A percentile compares a stretch with the other conserved stretches of the same genome.
phyloP scores from a whole-genome alignment of 2,797 vertebrate species.

The Arremon aurantiirostris region DNA sequence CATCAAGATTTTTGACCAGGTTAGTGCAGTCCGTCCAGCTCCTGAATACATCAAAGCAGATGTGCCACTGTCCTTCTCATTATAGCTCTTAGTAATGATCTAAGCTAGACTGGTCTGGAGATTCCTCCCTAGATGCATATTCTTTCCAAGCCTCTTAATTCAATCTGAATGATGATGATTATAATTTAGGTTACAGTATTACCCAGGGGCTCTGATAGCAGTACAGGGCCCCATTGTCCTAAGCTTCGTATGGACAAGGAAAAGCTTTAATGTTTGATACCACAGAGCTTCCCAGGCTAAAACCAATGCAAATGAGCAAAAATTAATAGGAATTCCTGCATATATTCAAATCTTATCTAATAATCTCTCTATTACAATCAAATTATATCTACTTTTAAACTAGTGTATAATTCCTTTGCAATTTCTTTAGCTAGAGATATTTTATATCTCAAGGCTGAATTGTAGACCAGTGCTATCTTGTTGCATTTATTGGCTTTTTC shows the following conservation, averaged over 20 bases:
- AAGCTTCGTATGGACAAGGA: neutral
- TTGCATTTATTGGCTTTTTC: neutral
- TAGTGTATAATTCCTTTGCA: neutral
- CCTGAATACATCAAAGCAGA: constrained; percentile 34
- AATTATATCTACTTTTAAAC: neutral
- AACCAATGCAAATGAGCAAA: neutral
- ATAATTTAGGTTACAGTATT: constrained; percentile 50
- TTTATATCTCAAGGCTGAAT: neutral
- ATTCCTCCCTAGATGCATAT: constrained; percentile 39
- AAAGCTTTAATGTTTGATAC: neutral
- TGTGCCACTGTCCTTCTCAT: constrained; percentile 31
- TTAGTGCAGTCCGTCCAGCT: neutral
- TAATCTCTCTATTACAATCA: neutral
- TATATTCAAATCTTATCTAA: neutral
- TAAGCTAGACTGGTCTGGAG: neutral
- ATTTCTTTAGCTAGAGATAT: neutral
- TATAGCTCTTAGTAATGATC: constrained; percentile 28
- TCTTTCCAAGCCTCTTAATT: constrained; percentile 52
- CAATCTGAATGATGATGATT: constrained; percentile 50
- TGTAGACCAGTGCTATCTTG: neutral
- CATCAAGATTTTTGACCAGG: neutral
- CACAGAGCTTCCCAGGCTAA: neutral
- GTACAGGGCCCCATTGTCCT: neutral
- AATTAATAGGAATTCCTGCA: neutral
- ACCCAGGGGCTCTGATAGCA: neutral